These are phyloP conservation scores for Machaerirhynchus nigripectus DNA, from an alignment of 2,113 vertebrate genomes.

Conservation along the genomic window DNA sequence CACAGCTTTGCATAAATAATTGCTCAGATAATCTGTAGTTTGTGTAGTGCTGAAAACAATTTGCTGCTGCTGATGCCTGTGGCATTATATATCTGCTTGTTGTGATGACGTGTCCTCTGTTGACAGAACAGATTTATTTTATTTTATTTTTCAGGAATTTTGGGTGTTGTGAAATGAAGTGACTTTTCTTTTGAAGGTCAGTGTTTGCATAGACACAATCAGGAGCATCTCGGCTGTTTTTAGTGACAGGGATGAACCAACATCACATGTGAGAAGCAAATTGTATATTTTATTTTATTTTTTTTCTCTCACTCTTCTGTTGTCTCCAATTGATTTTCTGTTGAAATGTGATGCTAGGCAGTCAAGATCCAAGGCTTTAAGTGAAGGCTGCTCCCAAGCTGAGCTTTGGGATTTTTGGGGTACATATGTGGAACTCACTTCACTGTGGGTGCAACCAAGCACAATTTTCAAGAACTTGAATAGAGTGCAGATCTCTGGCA, in stretches of 20 bases:
- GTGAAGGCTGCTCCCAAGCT: background rate
- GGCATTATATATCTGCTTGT: background rate
- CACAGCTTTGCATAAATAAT: background rate
- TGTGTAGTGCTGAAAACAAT: background rate
- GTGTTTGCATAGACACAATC: background rate
- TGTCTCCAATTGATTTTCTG: background rate
- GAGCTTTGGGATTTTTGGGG: background rate
- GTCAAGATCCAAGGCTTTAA: background rate
- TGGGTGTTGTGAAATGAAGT: background rate
- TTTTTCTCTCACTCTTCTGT: background rate
- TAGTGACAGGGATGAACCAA: background rate
- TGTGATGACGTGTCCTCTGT: background rate
- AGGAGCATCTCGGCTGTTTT: background rate
- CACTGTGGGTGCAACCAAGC: background rate
- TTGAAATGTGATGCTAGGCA: background rate
- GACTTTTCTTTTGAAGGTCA: background rate
- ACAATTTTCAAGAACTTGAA: background rate
- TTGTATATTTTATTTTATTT: background rate
- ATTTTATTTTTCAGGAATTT: background rate
- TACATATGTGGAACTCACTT: background rate
- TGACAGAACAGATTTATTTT: background rate
- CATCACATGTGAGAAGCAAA: background rate
- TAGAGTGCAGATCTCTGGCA: background rate
- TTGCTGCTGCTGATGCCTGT: background rate
- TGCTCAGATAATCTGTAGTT: background rate